phyloP scores from a whole-genome alignment of 2,797 vertebrate genomes.

The Gorsachius magnificus region DNA sequence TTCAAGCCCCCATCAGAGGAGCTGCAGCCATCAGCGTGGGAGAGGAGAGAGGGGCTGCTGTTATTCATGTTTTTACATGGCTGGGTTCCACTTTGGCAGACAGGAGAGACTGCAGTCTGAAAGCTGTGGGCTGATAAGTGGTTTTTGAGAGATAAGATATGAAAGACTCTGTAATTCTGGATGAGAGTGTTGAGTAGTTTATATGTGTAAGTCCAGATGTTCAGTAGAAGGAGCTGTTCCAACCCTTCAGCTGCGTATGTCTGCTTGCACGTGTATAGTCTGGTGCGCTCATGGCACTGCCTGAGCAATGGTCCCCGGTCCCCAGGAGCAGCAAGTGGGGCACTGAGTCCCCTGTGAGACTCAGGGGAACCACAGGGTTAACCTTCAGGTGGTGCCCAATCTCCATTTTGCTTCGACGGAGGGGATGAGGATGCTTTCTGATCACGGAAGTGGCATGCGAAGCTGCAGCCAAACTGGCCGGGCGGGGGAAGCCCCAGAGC shows the following conservation, averaged over 20 bases:
- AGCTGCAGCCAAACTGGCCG: not conserved
- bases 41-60: constrained; percentile 38
- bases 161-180: constrained; percentile 65
- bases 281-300: not conserved
- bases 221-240: constrained; percentile 60
- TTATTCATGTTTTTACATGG: constrained; percentile 53
- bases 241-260: constrained; percentile 16
- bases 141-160: constrained; percentile 70
- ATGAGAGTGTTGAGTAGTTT: constrained; percentile 58
- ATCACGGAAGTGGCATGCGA: not conserved
- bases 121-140: constrained; percentile 62
- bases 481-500: not conserved
- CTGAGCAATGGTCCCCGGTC: not conserved
- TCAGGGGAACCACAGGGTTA: not conserved
- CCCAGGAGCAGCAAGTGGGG: not conserved
- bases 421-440: not conserved
- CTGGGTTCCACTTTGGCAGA: constrained; percentile 65
- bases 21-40: constrained; percentile 34
- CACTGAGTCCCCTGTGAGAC: not conserved
- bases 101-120: constrained; percentile 61
- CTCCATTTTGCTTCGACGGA: not conserved
- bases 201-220: constrained; percentile 61
- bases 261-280: constrained; percentile 14
- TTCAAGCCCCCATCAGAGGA: constrained; percentile 33
- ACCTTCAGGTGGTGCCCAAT: not conserved